Conservation (phyloP, 2,113 vertebrate genomes). For the Regulus satrapa region DNA sequence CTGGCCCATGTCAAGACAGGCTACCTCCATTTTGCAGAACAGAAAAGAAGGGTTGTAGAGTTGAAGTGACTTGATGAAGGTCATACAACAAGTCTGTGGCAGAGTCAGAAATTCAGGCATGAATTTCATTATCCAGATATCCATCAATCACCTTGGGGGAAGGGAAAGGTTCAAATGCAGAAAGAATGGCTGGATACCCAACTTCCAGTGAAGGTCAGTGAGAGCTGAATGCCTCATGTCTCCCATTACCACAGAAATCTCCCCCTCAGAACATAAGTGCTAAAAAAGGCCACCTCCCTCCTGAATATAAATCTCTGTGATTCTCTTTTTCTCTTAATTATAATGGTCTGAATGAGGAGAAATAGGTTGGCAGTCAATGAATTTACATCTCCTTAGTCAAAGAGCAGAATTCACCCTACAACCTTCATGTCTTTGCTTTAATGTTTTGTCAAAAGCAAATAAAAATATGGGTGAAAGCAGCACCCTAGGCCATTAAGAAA, state of each 20-base stretch:
- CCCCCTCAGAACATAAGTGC: conserved; percentile 12
- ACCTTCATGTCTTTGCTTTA: not conserved
- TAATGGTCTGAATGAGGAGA: not conserved
- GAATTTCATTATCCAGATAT: not conserved
- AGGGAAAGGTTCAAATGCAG: not conserved
- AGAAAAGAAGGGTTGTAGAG: not conserved
- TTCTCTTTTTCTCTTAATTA: conserved; percentile 15
- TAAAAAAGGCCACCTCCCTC: conserved; percentile 16
- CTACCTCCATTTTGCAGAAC: not conserved
- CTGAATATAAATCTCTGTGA: conserved; percentile 32
- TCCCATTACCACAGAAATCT: not conserved
- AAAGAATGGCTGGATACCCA: not conserved
- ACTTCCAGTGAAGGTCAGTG: conserved; percentile 1
- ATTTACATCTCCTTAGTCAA: not conserved
- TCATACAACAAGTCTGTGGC: not conserved
- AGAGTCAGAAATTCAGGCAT: not conserved
- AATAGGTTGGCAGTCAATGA: not conserved
- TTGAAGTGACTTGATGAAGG: not conserved
- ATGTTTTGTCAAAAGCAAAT: conserved; percentile 6
- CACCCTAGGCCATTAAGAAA: not conserved
- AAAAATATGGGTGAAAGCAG: not conserved
- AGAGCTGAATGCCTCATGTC: not conserved
- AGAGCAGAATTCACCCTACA: not conserved
- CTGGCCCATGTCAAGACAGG: not conserved
- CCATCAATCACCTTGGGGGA: not conserved